Percentiles rank a stretch among this genome's conserved stretches.
phyloP scores from a whole-genome alignment of 2,888 invertebrate species.

The Tupiocoris notatus region DNA sequence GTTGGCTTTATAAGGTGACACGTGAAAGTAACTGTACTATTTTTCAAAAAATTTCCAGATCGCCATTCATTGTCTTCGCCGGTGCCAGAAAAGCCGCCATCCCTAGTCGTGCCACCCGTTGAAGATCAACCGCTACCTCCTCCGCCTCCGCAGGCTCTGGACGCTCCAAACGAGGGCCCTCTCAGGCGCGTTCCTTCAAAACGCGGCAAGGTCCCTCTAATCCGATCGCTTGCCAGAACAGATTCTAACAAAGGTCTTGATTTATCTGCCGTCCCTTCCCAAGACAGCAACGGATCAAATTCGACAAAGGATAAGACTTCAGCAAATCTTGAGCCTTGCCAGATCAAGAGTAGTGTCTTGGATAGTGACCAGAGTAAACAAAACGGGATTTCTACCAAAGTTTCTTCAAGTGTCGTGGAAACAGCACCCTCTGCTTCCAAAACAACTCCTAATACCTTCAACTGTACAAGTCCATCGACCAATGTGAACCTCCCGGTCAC shows the following conservation, averaged over 20 bases:
- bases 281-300: background rate
- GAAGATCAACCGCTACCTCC: constrained; percentile 28
- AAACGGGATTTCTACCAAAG: too few species aligned
- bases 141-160: constrained; percentile 28
- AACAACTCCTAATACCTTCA: background rate
- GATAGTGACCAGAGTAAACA: background rate
- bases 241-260: constrained; percentile 21
- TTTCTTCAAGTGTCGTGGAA: too few species aligned
- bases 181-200: constrained; percentile 22
- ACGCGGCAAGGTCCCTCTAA: constrained; percentile 28
- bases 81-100: constrained; percentile 17
- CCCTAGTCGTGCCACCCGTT: constrained; percentile 2
- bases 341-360: background rate
- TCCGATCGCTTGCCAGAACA: constrained; percentile 26
- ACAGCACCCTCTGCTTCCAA: too few species aligned
- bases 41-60: constrained; percentile 13
- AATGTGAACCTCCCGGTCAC: background rate
- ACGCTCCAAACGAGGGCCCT: constrained; percentile 24
- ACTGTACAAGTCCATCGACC: background rate
- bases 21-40: too few species aligned
- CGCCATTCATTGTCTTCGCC: constrained; percentile 3
- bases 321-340: background rate
- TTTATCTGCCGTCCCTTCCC: background rate
- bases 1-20: too few species aligned
- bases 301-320: background rate